Evolutionary conservation across 2,888 invertebrate species (phyloP), one percentile per base, ranked within the genome.

Genomic region (Hedya salicella): DNA sequence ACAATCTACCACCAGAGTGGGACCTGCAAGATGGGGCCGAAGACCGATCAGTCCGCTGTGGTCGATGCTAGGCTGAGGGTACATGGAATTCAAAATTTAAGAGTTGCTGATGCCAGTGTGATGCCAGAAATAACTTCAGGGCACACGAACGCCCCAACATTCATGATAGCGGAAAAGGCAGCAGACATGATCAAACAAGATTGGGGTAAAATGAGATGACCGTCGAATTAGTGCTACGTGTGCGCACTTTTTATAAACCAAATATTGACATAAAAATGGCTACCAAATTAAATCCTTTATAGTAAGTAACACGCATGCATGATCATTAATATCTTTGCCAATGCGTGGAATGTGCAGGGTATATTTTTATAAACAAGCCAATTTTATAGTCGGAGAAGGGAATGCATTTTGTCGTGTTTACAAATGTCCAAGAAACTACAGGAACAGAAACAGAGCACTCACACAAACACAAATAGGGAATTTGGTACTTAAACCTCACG

Each of bases 141-240:
- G 19, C 96, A 96, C 78, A 96, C 96, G 0, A 96, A 96, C 75
- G 95, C 96, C 0, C 95, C 96, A 0, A 93, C 93, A 0, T 96
- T 94, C 69, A 96, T 97, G 96, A 96, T 97, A 74, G 96, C 96
- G 2, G 97, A 97, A 81, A 96, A 96, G 80, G 95, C 94, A 5
- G 91, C 95, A 0, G 95, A 96, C 77, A 91, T 95, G 88, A 95
- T 96, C 49, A 95, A 95, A 82, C 80, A 94, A 75, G 91, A 90
- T 67, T 92, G 91, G 91, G 83, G 86, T 13, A 79, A 73, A 68
- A 73, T 79, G 71, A 70, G 69, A 76, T 70, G 53, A 66, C 52
- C 52, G 11, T 14, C n/a, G 36, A 14, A 32, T n/a, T 61, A n/a
- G 6, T 14, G n/a, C 16, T 13, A 16, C 6, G 48, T 40, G 19